Conservation (phyloP, 2,113 vertebrate genomes). For the Carlito syrichta region DNA sequence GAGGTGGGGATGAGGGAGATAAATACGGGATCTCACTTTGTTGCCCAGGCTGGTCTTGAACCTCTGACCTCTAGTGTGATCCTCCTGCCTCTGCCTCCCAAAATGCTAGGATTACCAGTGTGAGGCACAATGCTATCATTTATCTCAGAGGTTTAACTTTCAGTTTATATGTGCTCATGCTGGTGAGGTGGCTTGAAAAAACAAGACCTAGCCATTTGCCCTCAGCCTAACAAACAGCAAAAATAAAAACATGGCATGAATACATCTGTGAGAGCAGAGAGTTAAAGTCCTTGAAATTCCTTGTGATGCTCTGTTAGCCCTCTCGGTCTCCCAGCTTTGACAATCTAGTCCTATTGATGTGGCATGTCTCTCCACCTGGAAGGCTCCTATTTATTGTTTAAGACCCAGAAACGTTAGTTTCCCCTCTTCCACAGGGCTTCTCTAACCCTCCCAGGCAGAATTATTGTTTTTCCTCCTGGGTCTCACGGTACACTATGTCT, state of each 20-base stretch:
- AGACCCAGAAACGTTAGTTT: background rate
- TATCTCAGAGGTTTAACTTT: background rate
- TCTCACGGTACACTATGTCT: background rate
- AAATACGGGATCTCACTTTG: too few species aligned
- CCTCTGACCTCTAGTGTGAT: too few species aligned
- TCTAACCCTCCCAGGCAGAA: too few species aligned
- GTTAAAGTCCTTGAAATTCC: background rate
- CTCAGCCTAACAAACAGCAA: background rate
- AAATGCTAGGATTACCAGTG: too few species aligned
- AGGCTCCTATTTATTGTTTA: background rate
- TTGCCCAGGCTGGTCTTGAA: too few species aligned
- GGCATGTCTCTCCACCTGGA: background rate
- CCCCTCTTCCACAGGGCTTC: background rate
- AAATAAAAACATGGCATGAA: background rate
- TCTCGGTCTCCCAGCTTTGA: background rate
- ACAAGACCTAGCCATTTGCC: background rate
- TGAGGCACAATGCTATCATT: too few species aligned
- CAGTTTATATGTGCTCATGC: background rate
- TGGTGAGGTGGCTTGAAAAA: background rate
- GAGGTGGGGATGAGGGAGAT: too few species aligned
- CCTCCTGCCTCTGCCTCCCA: too few species aligned
- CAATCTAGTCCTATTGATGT: background rate
- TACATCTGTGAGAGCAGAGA: background rate
- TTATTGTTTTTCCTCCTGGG: background rate
- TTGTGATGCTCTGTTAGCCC: rapidly evolving